A percentile compares a stretch with the other conserved stretches of the same genome.
phyloP scores from a whole-genome alignment of 2,888 invertebrate genomes.

The Agrilus mali region DNA sequence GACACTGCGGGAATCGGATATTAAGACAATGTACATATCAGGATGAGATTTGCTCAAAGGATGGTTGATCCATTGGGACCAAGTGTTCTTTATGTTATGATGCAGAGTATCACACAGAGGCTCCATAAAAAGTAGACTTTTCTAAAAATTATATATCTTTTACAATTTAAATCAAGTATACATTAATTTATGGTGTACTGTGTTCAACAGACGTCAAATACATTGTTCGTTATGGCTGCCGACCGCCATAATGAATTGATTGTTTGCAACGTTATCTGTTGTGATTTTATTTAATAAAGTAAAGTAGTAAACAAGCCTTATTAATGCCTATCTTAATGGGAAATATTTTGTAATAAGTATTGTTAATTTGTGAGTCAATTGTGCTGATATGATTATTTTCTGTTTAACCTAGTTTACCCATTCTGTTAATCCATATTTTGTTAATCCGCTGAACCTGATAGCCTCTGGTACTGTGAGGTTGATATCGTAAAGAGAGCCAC shows the following conservation, averaged over 20 bases:
- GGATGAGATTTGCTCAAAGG: slow-evolving; percentile 16
- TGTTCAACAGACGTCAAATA: too few relatives aligned
- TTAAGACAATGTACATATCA: slow-evolving; percentile 38
- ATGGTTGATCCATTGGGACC: slow-evolving; percentile 33
- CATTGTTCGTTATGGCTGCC: too few relatives aligned
- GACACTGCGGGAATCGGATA: slow-evolving; percentile 39
- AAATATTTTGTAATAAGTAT: slow-evolving; percentile 1
- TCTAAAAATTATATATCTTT: slow-evolving; percentile 24
- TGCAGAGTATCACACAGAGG: slow-evolving; percentile 31
- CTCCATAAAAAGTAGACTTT: slow-evolving; percentile 35
- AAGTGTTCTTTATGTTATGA: slow-evolving; percentile 31
- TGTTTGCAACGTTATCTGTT: too few relatives aligned
- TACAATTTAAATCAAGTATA: too few relatives aligned
- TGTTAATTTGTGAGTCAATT: slow-evolving; percentile 1
- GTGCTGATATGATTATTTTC: not conserved
- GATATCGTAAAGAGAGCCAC: slow-evolving; percentile 30
- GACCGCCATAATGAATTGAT: too few relatives aligned
- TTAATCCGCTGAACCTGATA: slow-evolving; percentile 31
- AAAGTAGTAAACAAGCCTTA: too few relatives aligned
- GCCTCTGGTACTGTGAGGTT: slow-evolving; percentile 44
- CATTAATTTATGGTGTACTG: too few relatives aligned
- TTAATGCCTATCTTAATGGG: too few relatives aligned
- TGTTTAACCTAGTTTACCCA: slow-evolving; percentile 24
- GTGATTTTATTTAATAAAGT: too few relatives aligned
- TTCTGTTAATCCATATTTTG: slow-evolving; percentile 27